Conservation (phyloP, 2,113 vertebrate genomes). For the Oncorhynchus keta region DNA sequence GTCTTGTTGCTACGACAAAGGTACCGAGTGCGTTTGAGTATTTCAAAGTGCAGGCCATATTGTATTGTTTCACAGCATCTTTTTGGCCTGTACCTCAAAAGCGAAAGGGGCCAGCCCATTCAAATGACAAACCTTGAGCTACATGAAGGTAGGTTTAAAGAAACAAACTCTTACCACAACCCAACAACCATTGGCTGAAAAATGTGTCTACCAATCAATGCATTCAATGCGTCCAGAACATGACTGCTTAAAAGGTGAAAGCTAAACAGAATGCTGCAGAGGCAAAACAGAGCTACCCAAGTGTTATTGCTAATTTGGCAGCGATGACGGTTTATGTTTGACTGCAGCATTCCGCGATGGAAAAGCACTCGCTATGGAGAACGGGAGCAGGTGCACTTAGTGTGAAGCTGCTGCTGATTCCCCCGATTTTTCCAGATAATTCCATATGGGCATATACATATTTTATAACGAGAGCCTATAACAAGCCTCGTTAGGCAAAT, state of each 20-base stretch:
- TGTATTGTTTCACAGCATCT: too few species aligned
- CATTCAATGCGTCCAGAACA: not conserved
- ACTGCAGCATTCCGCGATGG: not conserved
- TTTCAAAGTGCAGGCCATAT: too few species aligned
- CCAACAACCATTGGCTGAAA: too few species aligned
- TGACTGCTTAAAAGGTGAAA: not conserved
- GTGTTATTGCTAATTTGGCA: constrained; percentile 4
- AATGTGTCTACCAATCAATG: not conserved
- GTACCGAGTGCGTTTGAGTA: too few species aligned
- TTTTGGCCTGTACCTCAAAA: too few species aligned
- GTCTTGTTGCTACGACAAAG: too few species aligned
- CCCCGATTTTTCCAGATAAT: not conserved
- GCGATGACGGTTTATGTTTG: not conserved
- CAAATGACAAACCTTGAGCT: too few species aligned
- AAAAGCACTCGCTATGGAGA: constrained; percentile 5
- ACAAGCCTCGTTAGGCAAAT: not conserved
- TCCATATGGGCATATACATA: not conserved
- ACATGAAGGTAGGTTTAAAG: too few species aligned
- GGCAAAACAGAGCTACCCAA: constrained; percentile 1
- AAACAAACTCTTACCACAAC: too few species aligned
- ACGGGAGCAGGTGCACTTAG: not conserved
- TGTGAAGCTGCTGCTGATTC: not conserved
- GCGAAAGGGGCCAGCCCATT: too few species aligned
- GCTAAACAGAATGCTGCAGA: not conserved
- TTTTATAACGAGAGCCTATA: not conserved